Percentiles rank a stretch among this genome's conserved stretches.
phyloP scores from a whole-genome alignment of 2,888 invertebrate genomes.

The Drosophila paranaensis region DNA sequence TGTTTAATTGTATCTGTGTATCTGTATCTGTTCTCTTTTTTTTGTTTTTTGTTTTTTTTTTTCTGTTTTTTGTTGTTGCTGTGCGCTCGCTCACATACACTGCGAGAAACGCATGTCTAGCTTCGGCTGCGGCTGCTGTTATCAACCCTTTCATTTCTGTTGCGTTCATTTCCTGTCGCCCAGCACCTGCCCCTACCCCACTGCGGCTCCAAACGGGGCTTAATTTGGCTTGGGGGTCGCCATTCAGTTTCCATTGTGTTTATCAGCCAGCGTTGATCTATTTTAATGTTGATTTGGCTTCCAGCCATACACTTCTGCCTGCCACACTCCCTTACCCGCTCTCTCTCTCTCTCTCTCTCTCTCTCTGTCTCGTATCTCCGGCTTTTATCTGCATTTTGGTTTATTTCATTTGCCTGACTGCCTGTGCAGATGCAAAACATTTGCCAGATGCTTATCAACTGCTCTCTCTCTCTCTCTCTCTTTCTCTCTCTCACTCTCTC shows the following conservation, averaged over 20 bases:
- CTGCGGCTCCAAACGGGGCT: background rate
- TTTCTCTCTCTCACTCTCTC: background rate
- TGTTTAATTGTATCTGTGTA: slow-evolving; percentile 84
- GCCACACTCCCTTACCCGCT: background rate
- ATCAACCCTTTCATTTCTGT: slow-evolving; percentile 55
- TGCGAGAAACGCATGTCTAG: slow-evolving; percentile 16
- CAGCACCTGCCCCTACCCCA: slow-evolving; percentile 40
- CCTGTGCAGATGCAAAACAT: slow-evolving; percentile 71
- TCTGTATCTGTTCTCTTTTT: slow-evolving; percentile 70
- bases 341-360: background rate
- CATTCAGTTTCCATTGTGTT: slow-evolving; percentile 64
- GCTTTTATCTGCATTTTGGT: slow-evolving; percentile 69
- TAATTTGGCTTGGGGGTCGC: slow-evolving; percentile 49
- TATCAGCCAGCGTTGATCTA: slow-evolving; percentile 74
- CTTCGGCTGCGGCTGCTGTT: slow-evolving; percentile 19
- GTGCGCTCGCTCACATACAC: slow-evolving; percentile 21
- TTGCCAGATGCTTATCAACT: slow-evolving; percentile 60
- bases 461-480: slow-evolving; percentile 11
- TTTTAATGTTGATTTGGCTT: slow-evolving; percentile 65
- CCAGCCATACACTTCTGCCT: slow-evolving; percentile 21
- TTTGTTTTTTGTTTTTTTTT: background rate
- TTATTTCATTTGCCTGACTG: slow-evolving; percentile 78
- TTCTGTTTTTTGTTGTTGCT: background rate
- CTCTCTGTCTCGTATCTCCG: slow-evolving; percentile 38
- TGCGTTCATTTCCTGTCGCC: slow-evolving; percentile 50